A percentile compares a stretch with the other conserved stretches of the same genome.
Conservation (phyloP, 2,113 vertebrate genomes). For the Ictalurus furcatus region DNA sequence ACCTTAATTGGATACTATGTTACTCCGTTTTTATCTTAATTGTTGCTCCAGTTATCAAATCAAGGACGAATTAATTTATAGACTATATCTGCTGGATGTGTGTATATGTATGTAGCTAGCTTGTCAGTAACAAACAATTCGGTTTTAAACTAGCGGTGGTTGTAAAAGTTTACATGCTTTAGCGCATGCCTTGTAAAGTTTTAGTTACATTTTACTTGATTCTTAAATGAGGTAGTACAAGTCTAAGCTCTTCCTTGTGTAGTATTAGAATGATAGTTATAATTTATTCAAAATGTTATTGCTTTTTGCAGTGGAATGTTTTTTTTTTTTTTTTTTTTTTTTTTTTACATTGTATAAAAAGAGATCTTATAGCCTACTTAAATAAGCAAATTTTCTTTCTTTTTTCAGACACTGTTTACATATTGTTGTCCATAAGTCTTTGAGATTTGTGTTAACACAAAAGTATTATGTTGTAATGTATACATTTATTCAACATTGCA, state of each 20-base stretch:
- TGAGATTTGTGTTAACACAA: slow-evolving; percentile 36
- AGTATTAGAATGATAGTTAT: slow-evolving; percentile 62
- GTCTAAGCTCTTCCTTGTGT: slow-evolving; percentile 55
- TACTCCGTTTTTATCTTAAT: neutral
- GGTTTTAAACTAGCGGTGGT: slow-evolving; percentile 26
- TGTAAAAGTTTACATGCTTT: slow-evolving; percentile 70
- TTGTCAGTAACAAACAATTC: slow-evolving; percentile 28
- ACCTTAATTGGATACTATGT: neutral
- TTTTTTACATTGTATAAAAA: slow-evolving; percentile 52
- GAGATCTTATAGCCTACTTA: slow-evolving; percentile 41
- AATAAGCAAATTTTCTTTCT: slow-evolving; percentile 48
- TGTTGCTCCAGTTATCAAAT: neutral
- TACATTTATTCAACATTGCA: slow-evolving; percentile 23
- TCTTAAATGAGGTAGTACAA: slow-evolving; percentile 51
- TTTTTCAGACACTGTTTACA: slow-evolving; percentile 57
- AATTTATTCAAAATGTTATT: slow-evolving; percentile 76
- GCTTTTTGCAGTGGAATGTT: slow-evolving; percentile 64
- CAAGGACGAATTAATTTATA: slow-evolving; percentile 10
- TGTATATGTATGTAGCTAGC: slow-evolving; percentile 37
- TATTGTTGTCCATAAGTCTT: slow-evolving; percentile 40
- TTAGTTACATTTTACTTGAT: slow-evolving; percentile 59
- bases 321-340: slow-evolving; percentile 19
- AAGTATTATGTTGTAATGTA: slow-evolving; percentile 36
- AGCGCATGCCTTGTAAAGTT: slow-evolving; percentile 68
- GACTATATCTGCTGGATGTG: slow-evolving; percentile 22